These are phyloP conservation scores for Phoxinus dragarum DNA, from an alignment of 2,797 vertebrate genomes.

Conservation along the genomic window DNA sequence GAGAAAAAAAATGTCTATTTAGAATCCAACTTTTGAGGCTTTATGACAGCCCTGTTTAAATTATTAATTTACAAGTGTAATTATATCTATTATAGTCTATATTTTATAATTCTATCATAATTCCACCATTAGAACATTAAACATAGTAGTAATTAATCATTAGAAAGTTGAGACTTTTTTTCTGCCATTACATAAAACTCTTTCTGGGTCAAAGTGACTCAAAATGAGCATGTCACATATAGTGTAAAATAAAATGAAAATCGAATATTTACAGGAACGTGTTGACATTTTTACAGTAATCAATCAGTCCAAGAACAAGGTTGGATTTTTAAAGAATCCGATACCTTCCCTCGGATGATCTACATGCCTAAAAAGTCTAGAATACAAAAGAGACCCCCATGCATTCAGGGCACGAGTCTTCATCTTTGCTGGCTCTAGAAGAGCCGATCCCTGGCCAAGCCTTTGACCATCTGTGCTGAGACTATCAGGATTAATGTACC, in stretches of 20 bases:
- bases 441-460: conserved; percentile 40
- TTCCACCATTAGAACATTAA: neutral
- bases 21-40: neutral
- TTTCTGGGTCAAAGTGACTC: neutral
- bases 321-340: neutral
- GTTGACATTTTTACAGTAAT: neutral
- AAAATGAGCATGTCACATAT: neutral
- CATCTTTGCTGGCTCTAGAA: conserved; percentile 45
- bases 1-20: neutral
- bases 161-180: neutral
- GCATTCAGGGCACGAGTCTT: conserved; percentile 32
- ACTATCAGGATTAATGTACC: conserved; percentile 50
- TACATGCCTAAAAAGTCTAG: conserved; percentile 6
- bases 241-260: neutral
- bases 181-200: neutral
- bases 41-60: neutral
- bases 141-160: neutral
- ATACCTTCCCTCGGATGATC: neutral
- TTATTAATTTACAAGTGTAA: neutral
- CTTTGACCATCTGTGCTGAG: conserved; percentile 58
- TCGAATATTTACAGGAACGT: neutral
- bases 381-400: conserved; percentile 18
- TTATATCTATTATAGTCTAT: neutral
- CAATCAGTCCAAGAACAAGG: conserved; percentile 7
- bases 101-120: neutral